Conservation (phyloP, 2,113 vertebrate genomes). For the Castor canadensis region DNA sequence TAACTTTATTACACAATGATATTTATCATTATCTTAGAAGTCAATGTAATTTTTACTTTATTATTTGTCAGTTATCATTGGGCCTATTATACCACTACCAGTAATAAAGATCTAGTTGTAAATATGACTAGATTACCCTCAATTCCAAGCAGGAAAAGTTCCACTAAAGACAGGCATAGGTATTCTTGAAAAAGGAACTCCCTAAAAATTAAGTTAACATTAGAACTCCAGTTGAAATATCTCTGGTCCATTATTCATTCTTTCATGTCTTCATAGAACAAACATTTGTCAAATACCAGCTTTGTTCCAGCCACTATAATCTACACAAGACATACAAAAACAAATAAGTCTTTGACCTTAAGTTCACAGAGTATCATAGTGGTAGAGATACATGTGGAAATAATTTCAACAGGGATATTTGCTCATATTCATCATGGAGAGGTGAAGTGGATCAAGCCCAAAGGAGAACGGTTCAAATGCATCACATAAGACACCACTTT, state of each 20-base stretch:
- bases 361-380: neutral
- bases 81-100: neutral
- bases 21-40: neutral
- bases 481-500: neutral
- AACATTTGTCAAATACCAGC: neutral
- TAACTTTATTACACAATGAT: neutral
- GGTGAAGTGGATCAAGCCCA: neutral
- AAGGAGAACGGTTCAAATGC: neutral
- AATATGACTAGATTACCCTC: neutral
- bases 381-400: neutral
- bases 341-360: neutral
- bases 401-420: neutral
- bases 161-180: neutral
- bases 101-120: neutral
- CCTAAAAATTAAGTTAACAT: constrained; percentile 34
- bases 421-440: neutral
- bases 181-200: constrained; percentile 35
- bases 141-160: neutral
- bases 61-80: neutral
- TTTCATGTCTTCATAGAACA: constrained; percentile 11
- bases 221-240: neutral
- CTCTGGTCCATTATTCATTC: neutral
- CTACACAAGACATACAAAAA: neutral
- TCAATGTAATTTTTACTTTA: neutral
- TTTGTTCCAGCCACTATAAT: neutral